Percentiles rank a stretch among this genome's conserved stretches.
phyloP scores from a whole-genome alignment of 2,113 vertebrate genomes.

The Lophochroa leadbeateri region DNA sequence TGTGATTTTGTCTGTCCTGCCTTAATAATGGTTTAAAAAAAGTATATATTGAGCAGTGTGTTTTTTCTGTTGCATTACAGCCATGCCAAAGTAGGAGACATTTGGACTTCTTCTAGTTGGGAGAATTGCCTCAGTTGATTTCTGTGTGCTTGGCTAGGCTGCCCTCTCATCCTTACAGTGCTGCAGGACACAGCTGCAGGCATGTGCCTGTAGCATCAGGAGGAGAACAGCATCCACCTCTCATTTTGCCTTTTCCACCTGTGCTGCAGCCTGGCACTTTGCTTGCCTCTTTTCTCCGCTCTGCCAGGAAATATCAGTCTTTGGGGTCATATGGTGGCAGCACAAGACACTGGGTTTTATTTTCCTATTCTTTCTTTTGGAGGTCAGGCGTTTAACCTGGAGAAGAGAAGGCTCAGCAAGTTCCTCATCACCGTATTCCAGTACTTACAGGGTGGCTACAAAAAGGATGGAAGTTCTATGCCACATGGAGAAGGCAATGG shows the following conservation, averaged over 20 bases:
- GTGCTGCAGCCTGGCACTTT: neutral
- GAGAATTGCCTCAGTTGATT: neutral
- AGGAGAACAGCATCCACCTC: neutral
- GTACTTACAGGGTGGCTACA: neutral
- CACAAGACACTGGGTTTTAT: neutral
- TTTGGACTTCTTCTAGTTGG: neutral
- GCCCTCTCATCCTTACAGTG: neutral
- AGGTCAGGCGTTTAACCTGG: neutral
- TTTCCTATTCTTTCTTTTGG: neutral
- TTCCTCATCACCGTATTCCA: neutral
- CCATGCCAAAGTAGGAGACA: neutral
- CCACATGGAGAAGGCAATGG: neutral
- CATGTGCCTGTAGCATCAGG: neutral
- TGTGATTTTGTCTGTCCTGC: neutral
- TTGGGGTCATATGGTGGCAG: accelerated
- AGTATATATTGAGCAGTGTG: neutral
- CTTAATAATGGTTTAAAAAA: neutral
- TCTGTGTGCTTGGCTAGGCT: neutral
- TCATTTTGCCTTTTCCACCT: neutral
- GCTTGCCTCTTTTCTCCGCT: neutral
- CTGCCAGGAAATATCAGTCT: neutral
- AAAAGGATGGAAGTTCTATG: neutral
- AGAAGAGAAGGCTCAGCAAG: neutral
- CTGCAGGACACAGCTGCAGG: neutral
- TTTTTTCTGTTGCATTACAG: neutral